Evolutionary conservation across 2,113 vertebrate species (phyloP), one percentile per base, ranked within the genome.

Genomic region (Gasterosteus nipponicus): DNA sequence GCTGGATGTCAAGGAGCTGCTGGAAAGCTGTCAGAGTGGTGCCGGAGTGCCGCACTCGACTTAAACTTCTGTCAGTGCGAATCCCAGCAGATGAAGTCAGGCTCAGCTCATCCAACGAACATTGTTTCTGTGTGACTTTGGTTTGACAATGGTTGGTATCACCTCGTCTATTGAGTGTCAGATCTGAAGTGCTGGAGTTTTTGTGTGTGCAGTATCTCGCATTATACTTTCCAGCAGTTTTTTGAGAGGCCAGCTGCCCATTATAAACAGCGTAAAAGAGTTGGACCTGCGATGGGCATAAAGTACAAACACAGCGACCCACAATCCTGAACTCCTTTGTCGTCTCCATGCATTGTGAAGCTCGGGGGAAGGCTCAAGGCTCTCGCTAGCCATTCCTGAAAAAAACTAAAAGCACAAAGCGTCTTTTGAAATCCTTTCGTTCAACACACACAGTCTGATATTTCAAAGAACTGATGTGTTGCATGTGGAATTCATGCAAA

Each of bases 11-110:
- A 82, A 64, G 78, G 71, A 79, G 72, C 85, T 54, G 63, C 65
- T 75, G 78, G 56, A 82, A 68, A 77, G 68, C 83, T 91, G 88
- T 88, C 89, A 87, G 35, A 82, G 68, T 46, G 53, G 69, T 76
- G 58, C 53, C 44, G 49, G 49, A 41, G 70, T 49, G 19, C 59
- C 0, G 19, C 19, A 39, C 49, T 73, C 66, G 51, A 81, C 80
- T 70, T 63, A 44, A 58, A 68, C 61, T 70, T 78, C 83, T 86
- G 83, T 85, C 81, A 75, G 70, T 63, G 67, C 73, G 81, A 84
- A 87, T 83, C 72, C 80, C 74, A 10, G 49, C 57, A 69, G 76
- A 82, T 76, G 51, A 70, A 81, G 44, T 73, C 38, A 75, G 73
- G 33, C 67, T 19, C 54, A 11, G 54, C 56, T 77, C 86, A 75